phyloP scores from a whole-genome alignment of 2,797 vertebrate genomes.

The Micropoecilia bifurca region DNA sequence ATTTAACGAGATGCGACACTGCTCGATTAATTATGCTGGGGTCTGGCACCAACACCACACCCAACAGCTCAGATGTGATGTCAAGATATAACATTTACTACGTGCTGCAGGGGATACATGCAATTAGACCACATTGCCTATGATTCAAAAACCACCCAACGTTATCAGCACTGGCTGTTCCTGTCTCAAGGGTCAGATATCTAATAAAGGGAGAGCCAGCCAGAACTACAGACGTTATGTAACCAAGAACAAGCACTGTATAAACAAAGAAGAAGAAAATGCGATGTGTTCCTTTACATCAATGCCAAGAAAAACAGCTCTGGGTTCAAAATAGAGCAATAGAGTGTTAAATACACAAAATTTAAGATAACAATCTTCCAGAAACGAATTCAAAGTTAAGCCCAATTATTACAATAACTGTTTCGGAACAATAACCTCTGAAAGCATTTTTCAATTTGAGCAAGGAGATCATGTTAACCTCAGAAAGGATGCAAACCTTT shows the following conservation, averaged over 20 bases:
- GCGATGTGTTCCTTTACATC: constrained; percentile 49
- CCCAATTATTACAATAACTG: background rate
- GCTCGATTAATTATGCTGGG: constrained; percentile 45
- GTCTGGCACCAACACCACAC: constrained; percentile 38
- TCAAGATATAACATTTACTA: constrained; percentile 38
- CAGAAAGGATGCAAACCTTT: constrained; percentile 41
- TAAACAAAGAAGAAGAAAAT: constrained; percentile 54
- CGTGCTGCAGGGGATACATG: constrained; percentile 29
- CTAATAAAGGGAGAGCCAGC: constrained; percentile 5
- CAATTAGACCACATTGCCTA: constrained; percentile 21
- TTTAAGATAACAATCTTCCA: constrained; percentile 27
- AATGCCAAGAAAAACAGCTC: constrained; percentile 71
- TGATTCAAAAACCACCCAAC: constrained; percentile 16
- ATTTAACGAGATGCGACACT: constrained; percentile 31
- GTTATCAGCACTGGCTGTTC: constrained; percentile 33
- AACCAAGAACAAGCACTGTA: constrained; percentile 33
- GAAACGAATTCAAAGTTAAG: constrained; percentile 25
- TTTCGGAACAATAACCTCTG: background rate
- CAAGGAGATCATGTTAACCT: constrained; percentile 37
- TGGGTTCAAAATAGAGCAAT: constrained; percentile 29
- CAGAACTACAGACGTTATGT: constrained; percentile 41
- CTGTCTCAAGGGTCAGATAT: constrained; percentile 26
- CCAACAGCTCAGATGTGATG: constrained; percentile 33
- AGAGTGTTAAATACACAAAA: constrained; percentile 15
- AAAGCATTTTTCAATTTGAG: background rate